phyloP scores from a whole-genome alignment of 2,797 vertebrate genomes.

The Poeciliopsis presidionis region DNA sequence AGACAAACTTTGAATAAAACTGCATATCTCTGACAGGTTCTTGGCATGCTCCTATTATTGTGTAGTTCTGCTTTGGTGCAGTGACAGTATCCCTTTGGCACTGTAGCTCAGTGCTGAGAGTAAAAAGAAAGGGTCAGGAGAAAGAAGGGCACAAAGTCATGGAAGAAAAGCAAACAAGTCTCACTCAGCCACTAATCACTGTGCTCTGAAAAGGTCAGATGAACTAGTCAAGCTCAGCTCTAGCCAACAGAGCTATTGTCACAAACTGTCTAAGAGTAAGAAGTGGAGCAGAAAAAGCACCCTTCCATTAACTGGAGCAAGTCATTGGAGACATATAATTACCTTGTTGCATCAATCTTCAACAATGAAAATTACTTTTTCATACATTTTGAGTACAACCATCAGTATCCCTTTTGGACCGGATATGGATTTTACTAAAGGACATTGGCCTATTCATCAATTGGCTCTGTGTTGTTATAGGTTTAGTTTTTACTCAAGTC shows the following conservation, averaged over 20 bases:
- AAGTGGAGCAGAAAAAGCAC: slow-evolving; percentile 61
- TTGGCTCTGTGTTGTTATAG: neutral
- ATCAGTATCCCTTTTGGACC: neutral
- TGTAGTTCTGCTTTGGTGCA: slow-evolving; percentile 29
- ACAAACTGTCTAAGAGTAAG: slow-evolving; percentile 59
- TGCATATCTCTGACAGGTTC: slow-evolving; percentile 36
- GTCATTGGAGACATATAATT: slow-evolving; percentile 72
- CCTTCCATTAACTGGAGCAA: slow-evolving; percentile 66
- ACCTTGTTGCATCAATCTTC: slow-evolving; percentile 39
- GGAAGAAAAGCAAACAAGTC: slow-evolving; percentile 68
- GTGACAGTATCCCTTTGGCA: slow-evolving; percentile 41
- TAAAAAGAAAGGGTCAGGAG: slow-evolving; percentile 37
- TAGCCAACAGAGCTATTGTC: slow-evolving; percentile 68
- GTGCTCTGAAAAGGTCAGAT: slow-evolving; percentile 73
- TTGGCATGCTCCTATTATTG: slow-evolving; percentile 15
- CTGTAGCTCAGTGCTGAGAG: slow-evolving; percentile 22
- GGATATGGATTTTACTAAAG: neutral
- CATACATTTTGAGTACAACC: slow-evolving; percentile 16
- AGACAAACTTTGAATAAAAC: slow-evolving; percentile 35
- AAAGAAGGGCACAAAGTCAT: slow-evolving; percentile 42
- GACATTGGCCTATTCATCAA: neutral
- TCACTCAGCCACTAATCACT: slow-evolving; percentile 70
- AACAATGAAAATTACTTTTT: slow-evolving; percentile 38
- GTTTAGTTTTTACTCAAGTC: neutral
- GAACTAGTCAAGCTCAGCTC: slow-evolving; percentile 63